Evolutionary conservation across 2,113 vertebrate species (phyloP).

Genomic region (Cygnus atratus): DNA sequence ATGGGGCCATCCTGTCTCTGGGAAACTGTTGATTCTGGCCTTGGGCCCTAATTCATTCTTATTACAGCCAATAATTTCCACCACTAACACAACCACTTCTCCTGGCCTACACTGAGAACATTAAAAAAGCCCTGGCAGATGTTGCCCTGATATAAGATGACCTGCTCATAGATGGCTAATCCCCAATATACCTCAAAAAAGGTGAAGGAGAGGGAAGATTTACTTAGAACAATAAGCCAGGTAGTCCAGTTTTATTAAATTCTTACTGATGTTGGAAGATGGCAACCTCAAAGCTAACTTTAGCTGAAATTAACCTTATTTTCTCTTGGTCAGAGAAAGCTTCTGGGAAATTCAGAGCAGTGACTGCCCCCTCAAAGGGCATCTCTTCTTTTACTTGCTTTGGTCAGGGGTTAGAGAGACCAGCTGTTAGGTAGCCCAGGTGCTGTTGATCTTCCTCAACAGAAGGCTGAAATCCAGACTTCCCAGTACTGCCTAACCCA

Average conservation of each 20-base stretch:
- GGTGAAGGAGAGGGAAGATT: neutral
- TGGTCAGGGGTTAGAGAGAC: neutral
- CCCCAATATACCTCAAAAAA: neutral
- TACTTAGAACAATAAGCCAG: neutral
- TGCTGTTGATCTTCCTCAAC: neutral
- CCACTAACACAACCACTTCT: neutral
- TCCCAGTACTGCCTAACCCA: too few relatives aligned
- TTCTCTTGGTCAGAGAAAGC: neutral
- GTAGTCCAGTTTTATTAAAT: neutral
- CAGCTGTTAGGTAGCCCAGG: neutral
- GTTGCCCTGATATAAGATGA: neutral
- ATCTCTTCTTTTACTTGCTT: neutral
- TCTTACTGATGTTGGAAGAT: neutral
- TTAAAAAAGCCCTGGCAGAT: neutral
- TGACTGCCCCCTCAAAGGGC: neutral
- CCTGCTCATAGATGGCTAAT: neutral
- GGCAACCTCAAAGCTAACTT: neutral
- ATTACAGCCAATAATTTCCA: neutral
- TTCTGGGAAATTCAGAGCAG: neutral
- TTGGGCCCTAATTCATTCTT: neutral
- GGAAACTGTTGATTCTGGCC: neutral
- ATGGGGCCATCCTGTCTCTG: neutral
- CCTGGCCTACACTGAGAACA: neutral
- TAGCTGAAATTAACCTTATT: neutral
- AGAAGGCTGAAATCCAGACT: neutral